A percentile compares a stretch with the other conserved stretches of the same genome.
Evolutionary conservation across 2,113 vertebrate genomes (phyloP).

Genomic region (Dolichotis patagonum): DNA sequence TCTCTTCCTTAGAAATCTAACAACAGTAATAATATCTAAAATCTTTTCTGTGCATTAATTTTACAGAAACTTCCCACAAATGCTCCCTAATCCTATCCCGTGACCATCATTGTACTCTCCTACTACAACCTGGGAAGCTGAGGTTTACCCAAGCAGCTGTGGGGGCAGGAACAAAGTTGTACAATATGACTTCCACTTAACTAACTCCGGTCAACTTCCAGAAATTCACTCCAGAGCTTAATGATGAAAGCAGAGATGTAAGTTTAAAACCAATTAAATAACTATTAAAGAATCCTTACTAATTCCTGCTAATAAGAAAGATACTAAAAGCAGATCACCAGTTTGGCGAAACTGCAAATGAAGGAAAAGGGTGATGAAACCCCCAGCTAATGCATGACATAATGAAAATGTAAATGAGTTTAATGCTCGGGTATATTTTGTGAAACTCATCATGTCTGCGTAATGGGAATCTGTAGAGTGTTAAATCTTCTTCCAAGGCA

Average conservation of each 20-base stretch:
- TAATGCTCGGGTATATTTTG: conserved; percentile 34
- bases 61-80: not conserved
- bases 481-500: not conserved
- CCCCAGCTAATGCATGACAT: conserved; percentile 24
- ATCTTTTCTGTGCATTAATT: not conserved
- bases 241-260: conserved; percentile 57
- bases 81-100: not conserved
- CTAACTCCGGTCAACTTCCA: not conserved
- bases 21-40: not conserved
- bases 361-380: conserved; percentile 52
- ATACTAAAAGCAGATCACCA: conserved; percentile 22
- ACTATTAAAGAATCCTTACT: conserved; percentile 55
- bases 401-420: conserved; percentile 63
- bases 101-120: not conserved
- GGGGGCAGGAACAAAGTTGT: not conserved
- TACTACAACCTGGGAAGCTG: not conserved
- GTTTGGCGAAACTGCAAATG: conserved; percentile 65
- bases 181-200: not conserved
- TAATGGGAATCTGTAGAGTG: not conserved
- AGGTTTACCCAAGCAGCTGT: not conserved
- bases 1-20: conserved; percentile 7
- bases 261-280: conserved; percentile 70
- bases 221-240: conserved; percentile 35
- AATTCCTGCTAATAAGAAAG: conserved; percentile 63
- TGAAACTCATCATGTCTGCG: conserved; percentile 14